These are phyloP conservation scores for Tenebrosternarchus preto DNA, from an alignment of 2,113 vertebrate species.

Conservation along the genomic window DNA sequence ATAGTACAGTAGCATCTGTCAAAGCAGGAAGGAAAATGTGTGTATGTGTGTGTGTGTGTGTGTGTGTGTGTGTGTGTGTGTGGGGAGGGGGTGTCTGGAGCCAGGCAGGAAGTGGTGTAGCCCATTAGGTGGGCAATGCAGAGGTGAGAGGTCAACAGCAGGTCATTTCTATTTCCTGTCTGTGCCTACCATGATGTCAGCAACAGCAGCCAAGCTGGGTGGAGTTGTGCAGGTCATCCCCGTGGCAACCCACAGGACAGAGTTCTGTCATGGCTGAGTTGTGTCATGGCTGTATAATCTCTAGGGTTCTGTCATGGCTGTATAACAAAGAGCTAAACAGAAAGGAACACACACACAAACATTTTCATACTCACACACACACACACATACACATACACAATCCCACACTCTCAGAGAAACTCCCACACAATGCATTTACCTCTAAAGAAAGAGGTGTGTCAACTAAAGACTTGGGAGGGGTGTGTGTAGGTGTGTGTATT, in stretches of 20 bases:
- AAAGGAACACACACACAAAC: not conserved
- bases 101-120: constrained; percentile 55
- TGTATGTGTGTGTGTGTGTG: constrained; percentile 26
- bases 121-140: constrained; percentile 37
- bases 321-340: constrained; percentile 15
- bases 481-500: not conserved
- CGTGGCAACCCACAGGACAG: not conserved
- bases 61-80: constrained; percentile 39
- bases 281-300: not conserved
- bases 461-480: not conserved
- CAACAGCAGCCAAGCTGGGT: not conserved
- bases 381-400: constrained; percentile 12
- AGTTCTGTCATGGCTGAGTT: not conserved
- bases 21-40: constrained; percentile 12
- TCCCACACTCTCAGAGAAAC: constrained; percentile 4
- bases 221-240: not conserved
- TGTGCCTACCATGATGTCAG: constrained; percentile 22
- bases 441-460: constrained; percentile 25
- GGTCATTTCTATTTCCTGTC: constrained; percentile 32
- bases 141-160: constrained; percentile 23
- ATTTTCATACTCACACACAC: too few relatives aligned
- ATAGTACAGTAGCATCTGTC: not conserved
- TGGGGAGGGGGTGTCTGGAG: not conserved
- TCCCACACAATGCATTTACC: not conserved
- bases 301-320: not conserved